Base-by-base conservation (phyloP, 2,888 invertebrate genomes). In the Chromoteleia sp. region DNA sequence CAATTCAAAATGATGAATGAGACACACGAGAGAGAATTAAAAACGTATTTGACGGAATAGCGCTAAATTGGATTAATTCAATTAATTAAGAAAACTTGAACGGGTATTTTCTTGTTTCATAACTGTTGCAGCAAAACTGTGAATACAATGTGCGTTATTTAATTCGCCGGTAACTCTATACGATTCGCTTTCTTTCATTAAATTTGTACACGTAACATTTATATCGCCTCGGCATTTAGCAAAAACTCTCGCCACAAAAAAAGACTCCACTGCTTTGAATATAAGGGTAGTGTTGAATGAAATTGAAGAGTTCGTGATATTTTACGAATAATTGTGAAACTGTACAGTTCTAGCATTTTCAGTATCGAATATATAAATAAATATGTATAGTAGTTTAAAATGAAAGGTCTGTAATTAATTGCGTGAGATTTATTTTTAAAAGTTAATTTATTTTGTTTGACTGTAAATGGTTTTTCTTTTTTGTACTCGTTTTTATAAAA, bases 1-100 rank as follows among this genome's bases (percentile, higher is more conserved):
- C 36, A 59, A 59, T 59, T 59, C n/a, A 43, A 29, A 12, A 21
- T 58, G 58, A 58, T 33, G 58, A 39, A 58, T 39, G 39, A 21
- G n/a, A 21, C 33, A 39, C 5, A 17, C 12, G 39, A 21, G 21
- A n/a, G 39, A 21, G 12, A 58, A 39, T 21, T 58, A 19, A 19
- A 39, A 30, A 14, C 12, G 8, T 33, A n/a, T 54, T 52, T 25
- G 41, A 43, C 17, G 12, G 17, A 15, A 21, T 12, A 12, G 39
- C 7, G 15, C 29, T 29, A 8, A 14, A 43, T 43, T 21, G 25
- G 14, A 58, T 58, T 25, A 58, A 58, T 25, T 39, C 21, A 41
- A 59, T 41, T 59, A 43, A 59, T 43, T 29, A 12, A 14, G 7
- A 41, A 43, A 43, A 59, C 25, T 41, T 41, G 12, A 58, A 59